Conservation (phyloP, 1,140 invertebrate species). For the Neomicropteryx cornuta region DNA sequence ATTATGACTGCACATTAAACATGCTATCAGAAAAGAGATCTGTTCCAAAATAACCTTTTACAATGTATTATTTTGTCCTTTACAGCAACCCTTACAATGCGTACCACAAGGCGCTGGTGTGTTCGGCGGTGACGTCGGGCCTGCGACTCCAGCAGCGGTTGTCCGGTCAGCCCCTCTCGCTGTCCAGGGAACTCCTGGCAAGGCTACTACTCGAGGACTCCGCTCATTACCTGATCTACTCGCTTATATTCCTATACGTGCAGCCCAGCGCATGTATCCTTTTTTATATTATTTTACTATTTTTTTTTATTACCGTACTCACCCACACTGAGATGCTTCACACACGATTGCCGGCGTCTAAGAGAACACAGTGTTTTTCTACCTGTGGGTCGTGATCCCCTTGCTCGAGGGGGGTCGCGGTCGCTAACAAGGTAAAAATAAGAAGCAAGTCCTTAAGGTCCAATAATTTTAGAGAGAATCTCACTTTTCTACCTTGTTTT, state of each 20-base stretch:
- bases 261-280: conserved; percentile 82
- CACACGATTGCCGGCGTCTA: conserved; percentile 2
- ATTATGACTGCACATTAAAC: no score
- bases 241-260: conserved; percentile 84
- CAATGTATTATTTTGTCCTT: conserved; percentile 19
- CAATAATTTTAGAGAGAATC: no score
- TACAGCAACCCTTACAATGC: conserved; percentile 68
- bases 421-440: no score
- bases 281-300: conserved; percentile 26
- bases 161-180: conserved; percentile 53
- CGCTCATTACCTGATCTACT: conserved; percentile 92
- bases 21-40: no score
- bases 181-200: conserved; percentile 71
- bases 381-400: no score
- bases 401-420: no score
- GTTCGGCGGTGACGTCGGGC: conserved; percentile 87
- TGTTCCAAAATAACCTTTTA: no score
- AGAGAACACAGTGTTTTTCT: no score
- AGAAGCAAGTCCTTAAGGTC: no score
- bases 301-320: conserved; percentile 3
- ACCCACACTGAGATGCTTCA: not conserved
- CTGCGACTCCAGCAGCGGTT: conserved; percentile 87
- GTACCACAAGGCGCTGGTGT: conserved; percentile 84
- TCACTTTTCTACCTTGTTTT: no score
- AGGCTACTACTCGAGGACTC: conserved; percentile 82